phyloP scores from a whole-genome alignment of 92 coral and sea anemone genomes.

The Ricordea florida region DNA sequence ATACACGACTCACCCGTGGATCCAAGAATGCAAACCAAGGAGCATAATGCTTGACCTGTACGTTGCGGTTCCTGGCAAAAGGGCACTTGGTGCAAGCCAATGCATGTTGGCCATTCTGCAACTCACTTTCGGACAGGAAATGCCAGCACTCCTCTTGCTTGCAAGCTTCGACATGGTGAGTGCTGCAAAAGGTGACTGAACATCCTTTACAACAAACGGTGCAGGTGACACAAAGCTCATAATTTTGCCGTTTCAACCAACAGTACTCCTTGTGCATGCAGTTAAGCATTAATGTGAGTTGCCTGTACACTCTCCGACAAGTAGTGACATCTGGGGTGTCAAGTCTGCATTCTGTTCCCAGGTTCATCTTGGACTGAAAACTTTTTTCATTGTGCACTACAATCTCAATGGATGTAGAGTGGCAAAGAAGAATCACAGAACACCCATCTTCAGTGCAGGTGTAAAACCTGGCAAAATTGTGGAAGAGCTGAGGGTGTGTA shows the following conservation, averaged over 20 bases:
- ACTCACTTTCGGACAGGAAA: constrained; percentile 28
- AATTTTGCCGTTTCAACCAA: constrained; percentile 34
- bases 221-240: constrained; percentile 28
- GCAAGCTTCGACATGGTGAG: constrained; percentile 1
- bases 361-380: not conserved
- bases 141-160: constrained; percentile 34
- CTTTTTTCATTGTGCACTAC: too few relatives aligned
- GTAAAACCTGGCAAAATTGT: too few relatives aligned
- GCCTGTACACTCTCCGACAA: constrained; percentile 11
- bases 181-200: not conserved
- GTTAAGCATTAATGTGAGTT: constrained; percentile 24
- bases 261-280: constrained; percentile 42
- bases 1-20: constrained; percentile 8
- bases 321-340: not conserved
- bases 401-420: too few relatives aligned
- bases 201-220: constrained; percentile 41
- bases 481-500: too few relatives aligned
- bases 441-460: too few relatives aligned
- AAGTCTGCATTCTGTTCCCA: not conserved
- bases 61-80: constrained; percentile 3
- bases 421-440: too few relatives aligned
- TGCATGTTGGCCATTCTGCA: not conserved
- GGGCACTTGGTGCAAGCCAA: constrained; percentile 3
- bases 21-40: constrained; percentile 15
- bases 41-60: not conserved